phyloP scores from a whole-genome alignment of 2,888 invertebrate genomes.

The Ceraclea dissimilis region DNA sequence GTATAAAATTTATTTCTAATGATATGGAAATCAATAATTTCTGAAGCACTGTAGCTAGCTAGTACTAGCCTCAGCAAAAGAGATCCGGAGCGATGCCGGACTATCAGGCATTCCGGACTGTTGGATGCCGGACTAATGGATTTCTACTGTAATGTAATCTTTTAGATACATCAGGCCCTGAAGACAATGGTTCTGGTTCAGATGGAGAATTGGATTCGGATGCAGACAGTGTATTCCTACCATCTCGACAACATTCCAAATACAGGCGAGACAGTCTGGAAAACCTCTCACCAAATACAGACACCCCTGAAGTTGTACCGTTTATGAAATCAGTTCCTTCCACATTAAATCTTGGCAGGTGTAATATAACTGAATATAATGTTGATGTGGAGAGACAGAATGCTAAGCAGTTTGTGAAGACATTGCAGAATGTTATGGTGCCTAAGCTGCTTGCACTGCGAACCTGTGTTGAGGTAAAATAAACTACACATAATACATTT shows the following conservation, averaged over 20 bases:
- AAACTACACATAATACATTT: background rate
- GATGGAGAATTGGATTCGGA: conserved; percentile 46
- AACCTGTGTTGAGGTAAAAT: conserved; percentile 66
- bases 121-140: too few relatives aligned
- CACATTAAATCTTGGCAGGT: conserved; percentile 44
- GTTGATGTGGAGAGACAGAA: conserved; percentile 82
- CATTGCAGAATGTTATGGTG: conserved; percentile 63
- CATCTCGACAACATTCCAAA: conserved; percentile 38
- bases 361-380: conserved; percentile 55
- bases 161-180: conserved; percentile 56
- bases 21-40: too few relatives aligned
- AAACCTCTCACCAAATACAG: conserved; percentile 22
- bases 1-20: too few relatives aligned
- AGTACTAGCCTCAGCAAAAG: too few relatives aligned
- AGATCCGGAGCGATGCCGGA: too few relatives aligned
- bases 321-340: conserved; percentile 40
- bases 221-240: conserved; percentile 45
- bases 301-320: conserved; percentile 27
- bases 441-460: conserved; percentile 68
- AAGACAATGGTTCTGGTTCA: conserved; percentile 49
- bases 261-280: conserved; percentile 29
- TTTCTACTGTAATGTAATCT: too few relatives aligned
- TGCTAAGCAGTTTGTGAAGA: conserved; percentile 75
- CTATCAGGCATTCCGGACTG: too few relatives aligned
- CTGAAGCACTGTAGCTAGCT: too few relatives aligned